Conservation (phyloP, 2,113 vertebrate genomes). For the Caranx melampygus region DNA sequence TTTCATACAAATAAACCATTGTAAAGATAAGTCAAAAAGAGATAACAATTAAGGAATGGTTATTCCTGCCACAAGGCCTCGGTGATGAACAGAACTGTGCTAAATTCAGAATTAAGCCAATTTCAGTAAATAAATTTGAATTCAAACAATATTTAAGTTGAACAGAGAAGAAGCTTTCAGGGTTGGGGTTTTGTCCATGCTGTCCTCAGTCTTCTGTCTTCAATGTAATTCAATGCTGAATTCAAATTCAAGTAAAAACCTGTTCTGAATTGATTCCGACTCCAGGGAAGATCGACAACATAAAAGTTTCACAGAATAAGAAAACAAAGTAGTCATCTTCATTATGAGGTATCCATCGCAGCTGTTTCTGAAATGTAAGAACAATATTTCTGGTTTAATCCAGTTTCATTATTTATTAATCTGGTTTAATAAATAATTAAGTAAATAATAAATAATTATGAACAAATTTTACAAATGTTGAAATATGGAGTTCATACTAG, state of each 20-base stretch:
- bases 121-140: conserved; percentile 9
- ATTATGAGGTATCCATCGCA: conserved; percentile 83
- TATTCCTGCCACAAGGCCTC: conserved; percentile 50
- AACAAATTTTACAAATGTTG: not conserved
- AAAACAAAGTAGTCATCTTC: conserved; percentile 22
- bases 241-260: conserved; percentile 2
- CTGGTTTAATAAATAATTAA: no score
- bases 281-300: not conserved
- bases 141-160: not conserved
- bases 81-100: not conserved
- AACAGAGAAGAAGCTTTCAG: not conserved
- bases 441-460: no score
- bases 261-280: conserved; percentile 11
- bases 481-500: not conserved
- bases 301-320: conserved; percentile 44
- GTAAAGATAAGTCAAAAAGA: conserved; percentile 39
- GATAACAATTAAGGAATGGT: conserved; percentile 37
- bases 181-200: no score
- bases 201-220: not conserved
- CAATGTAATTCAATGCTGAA: not conserved
- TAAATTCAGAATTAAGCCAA: conserved; percentile 16
- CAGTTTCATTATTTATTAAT: no score
- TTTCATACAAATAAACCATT: conserved; percentile 66
- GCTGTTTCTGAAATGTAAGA: conserved; percentile 71
- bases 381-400: conserved; percentile 6